Evolutionary conservation across 2,113 vertebrate genomes (phyloP).

Genomic region (Atherinomorus stipes): DNA sequence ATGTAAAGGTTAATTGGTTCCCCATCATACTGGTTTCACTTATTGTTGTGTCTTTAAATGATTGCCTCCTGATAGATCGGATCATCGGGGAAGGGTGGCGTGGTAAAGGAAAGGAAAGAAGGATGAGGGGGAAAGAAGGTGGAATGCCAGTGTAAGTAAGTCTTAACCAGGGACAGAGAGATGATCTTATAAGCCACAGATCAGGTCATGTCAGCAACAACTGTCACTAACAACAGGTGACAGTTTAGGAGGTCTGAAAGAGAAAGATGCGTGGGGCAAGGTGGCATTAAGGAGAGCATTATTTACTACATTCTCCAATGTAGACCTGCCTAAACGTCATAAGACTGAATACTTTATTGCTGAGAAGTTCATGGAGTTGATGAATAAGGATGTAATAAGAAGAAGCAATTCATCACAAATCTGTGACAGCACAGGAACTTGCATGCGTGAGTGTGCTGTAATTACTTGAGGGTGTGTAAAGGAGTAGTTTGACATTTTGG

Average conservation of each 20-base stretch:
- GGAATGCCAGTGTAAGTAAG: conserved; percentile 31
- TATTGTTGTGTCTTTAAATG: conserved; percentile 66
- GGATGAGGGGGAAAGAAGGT: conserved; percentile 13
- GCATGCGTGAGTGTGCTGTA: background rate
- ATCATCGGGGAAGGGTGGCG: conserved; percentile 41
- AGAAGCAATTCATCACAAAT: background rate
- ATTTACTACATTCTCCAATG: conserved; percentile 17
- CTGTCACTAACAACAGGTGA: conserved; percentile 48
- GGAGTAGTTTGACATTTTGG: no score
- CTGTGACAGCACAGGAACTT: background rate
- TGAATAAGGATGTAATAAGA: background rate
- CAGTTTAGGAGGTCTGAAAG: background rate
- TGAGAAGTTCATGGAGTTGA: background rate
- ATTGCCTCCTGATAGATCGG: conserved; percentile 58
- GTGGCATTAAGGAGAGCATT: background rate
- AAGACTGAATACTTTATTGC: background rate
- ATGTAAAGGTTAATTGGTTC: conserved; percentile 79
- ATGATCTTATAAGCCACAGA: conserved; percentile 44
- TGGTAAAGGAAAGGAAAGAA: conserved; percentile 6
- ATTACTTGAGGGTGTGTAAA: background rate
- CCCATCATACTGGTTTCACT: conserved; percentile 67
- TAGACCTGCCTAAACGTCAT: background rate
- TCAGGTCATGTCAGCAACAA: conserved; percentile 32
- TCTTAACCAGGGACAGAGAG: conserved; percentile 36
- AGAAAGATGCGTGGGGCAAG: background rate